Conservation (phyloP, 2,113 vertebrate species). For the Fulica atra region DNA sequence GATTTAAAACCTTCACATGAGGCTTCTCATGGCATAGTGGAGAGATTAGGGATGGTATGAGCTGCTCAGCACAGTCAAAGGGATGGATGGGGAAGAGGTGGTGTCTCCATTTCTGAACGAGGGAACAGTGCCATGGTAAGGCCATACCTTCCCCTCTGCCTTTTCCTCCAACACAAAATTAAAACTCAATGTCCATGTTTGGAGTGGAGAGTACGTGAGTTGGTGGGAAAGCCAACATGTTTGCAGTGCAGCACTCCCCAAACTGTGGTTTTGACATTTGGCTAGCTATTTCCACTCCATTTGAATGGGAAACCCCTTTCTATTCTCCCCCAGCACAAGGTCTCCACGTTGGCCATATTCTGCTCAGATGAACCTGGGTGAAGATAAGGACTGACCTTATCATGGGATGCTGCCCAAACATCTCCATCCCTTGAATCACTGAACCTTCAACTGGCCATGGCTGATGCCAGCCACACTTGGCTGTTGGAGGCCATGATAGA, state of each 20-base stretch:
- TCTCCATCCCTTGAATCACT: background rate
- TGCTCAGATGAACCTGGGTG: background rate
- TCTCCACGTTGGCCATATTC: background rate
- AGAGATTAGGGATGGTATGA: background rate
- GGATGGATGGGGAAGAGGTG: background rate
- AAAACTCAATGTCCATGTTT: background rate
- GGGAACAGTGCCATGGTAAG: background rate
- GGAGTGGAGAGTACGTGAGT: background rate
- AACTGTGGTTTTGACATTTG: background rate
- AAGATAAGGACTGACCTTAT: background rate
- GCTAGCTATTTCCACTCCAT: background rate
- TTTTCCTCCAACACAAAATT: background rate
- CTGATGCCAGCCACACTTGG: accelerated
- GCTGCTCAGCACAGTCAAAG: background rate
- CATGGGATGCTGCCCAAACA: background rate
- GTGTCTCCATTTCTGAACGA: background rate
- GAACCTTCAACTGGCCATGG: accelerated
- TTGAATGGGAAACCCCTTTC: background rate
- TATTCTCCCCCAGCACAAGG: background rate
- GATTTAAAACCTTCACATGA: background rate
- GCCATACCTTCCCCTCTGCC: background rate
- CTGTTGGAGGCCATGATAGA: background rate
- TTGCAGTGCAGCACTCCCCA: background rate
- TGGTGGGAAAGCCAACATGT: background rate
- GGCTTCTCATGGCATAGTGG: background rate